phyloP scores from a whole-genome alignment of 2,113 vertebrate species.

The Numida meleagris region DNA sequence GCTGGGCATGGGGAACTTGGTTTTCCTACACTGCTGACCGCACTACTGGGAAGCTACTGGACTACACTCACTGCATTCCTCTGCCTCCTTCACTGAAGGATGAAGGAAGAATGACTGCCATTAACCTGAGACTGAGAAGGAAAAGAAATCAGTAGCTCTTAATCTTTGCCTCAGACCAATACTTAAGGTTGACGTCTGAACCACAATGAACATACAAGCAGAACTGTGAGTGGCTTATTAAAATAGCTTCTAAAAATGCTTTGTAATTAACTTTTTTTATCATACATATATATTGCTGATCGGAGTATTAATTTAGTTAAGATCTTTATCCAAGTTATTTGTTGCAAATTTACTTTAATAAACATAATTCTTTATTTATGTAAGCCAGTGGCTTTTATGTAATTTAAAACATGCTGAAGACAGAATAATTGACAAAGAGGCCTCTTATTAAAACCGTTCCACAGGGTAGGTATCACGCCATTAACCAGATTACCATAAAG shows the following conservation, averaged over 20 bases:
- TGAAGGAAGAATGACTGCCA: not conserved
- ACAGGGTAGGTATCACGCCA: not conserved
- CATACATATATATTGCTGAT: slow-evolving; percentile 27
- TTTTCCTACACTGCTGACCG: not conserved
- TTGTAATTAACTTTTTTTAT: slow-evolving; percentile 64
- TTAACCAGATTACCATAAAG: not conserved
- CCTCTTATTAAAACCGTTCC: slow-evolving; percentile 35
- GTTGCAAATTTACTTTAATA: slow-evolving; percentile 38
- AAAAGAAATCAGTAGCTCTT: not conserved
- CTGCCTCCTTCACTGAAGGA: not conserved
- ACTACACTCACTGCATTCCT: not conserved
- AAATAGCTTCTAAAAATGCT: slow-evolving; percentile 33
- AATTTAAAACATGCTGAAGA: slow-evolving; percentile 40
- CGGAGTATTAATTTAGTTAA: slow-evolving; percentile 16
- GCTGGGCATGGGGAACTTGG: not conserved
- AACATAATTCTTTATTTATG: slow-evolving; percentile 19
- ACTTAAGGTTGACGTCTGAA: not conserved
- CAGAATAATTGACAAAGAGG: slow-evolving; percentile 9
- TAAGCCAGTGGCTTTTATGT: slow-evolving; percentile 17
- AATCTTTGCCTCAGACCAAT: not conserved
- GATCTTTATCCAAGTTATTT: slow-evolving; percentile 43
- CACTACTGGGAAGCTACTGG: not conserved
- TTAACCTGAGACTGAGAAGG: not conserved
- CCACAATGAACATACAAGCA: not conserved
- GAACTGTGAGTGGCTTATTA: not conserved